Percentiles rank a stretch among this genome's conserved stretches.
Evolutionary conservation across 2,113 vertebrate genomes (phyloP).

Genomic region (Gymnocephalus cernua): DNA sequence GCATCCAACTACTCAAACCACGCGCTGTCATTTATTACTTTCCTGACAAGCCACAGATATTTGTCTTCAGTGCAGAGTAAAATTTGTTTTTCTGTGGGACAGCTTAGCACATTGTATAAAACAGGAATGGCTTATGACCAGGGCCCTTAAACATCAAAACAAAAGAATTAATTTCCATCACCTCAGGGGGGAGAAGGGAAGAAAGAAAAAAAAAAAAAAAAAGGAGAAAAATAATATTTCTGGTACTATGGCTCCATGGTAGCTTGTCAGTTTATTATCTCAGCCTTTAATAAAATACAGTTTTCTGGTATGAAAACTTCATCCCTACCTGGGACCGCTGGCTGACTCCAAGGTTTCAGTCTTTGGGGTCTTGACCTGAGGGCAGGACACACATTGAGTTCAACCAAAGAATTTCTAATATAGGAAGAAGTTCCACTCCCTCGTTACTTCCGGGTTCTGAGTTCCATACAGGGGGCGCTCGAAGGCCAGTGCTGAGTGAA

Average conservation of each 20-base stretch:
- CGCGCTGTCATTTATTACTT: constrained; percentile 64
- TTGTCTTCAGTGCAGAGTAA: constrained; percentile 38
- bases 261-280: constrained; percentile 29
- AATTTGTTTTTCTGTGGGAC: constrained; percentile 73
- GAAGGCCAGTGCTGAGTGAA: no score
- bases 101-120: constrained; percentile 48
- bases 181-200: constrained; percentile 20
- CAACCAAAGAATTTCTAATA: no score
- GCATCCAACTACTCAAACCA: constrained; percentile 44
- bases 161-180: constrained; percentile 69
- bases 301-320: constrained; percentile 1
- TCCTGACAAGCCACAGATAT: constrained; percentile 62
- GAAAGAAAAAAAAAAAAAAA: background rate
- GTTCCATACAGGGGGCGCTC: no score
- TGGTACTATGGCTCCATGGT: background rate
- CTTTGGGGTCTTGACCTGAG: constrained; percentile 69
- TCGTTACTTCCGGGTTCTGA: no score
- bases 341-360: constrained; percentile 50
- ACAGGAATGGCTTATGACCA: constrained; percentile 54
- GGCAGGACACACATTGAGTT: background rate
- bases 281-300: constrained; percentile 19
- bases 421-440: no score
- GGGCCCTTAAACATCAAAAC: constrained; percentile 52
- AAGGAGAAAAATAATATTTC: background rate
- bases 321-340: constrained; percentile 55